Conservation (phyloP, 2,797 vertebrate species). For the Hydrocynus forskahlii region DNA sequence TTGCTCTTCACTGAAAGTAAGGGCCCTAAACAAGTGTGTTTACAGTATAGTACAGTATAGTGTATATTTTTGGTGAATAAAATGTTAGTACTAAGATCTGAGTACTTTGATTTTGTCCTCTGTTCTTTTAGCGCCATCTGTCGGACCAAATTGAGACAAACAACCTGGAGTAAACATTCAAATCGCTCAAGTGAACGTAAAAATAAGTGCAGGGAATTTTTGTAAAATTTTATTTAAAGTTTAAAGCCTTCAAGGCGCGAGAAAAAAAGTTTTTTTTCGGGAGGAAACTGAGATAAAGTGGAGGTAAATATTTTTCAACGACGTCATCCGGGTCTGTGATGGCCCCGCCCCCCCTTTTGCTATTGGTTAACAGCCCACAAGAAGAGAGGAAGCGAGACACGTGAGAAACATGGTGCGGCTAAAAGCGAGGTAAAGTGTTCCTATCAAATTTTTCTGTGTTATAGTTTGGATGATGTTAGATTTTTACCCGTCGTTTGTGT, state of each 20-base stretch:
- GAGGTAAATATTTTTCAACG: background rate
- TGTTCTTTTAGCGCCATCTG: constrained; percentile 46
- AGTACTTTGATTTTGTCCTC: background rate
- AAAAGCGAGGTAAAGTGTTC: constrained; percentile 73
- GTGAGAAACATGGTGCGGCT: constrained; percentile 72
- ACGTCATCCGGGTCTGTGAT: background rate
- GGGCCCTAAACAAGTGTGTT: too few species aligned
- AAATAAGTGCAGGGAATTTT: too few species aligned
- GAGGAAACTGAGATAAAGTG: too few species aligned
- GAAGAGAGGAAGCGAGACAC: constrained; percentile 38
- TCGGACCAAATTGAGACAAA: background rate
- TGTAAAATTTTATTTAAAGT: too few species aligned
- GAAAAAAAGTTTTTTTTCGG: too few species aligned
- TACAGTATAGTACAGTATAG: too few species aligned
- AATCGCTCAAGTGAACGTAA: too few species aligned
- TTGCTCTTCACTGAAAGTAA: too few species aligned
- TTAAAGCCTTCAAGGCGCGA: too few species aligned
- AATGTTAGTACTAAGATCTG: too few species aligned
- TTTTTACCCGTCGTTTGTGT: background rate
- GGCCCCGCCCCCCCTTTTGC: background rate
- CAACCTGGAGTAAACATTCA: background rate
- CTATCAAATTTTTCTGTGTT: background rate
- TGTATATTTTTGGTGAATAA: too few species aligned
- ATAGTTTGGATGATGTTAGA: background rate
- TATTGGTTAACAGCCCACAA: constrained; percentile 48